Evolutionary conservation across 2,888 invertebrate species (phyloP).

Genomic region (Listrodromus nycthemerus): DNA sequence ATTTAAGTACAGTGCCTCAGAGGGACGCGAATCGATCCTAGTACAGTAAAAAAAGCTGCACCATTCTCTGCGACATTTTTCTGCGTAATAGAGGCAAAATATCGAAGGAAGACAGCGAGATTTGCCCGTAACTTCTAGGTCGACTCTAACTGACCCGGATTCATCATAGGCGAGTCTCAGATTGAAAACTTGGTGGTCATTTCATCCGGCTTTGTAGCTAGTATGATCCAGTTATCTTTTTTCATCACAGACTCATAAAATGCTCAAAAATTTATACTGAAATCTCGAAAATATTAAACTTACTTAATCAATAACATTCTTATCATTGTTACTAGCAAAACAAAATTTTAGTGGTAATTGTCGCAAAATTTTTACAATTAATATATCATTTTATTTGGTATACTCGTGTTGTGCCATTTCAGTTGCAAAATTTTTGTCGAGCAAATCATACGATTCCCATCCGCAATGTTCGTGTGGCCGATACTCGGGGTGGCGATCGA

Average conservation of each 20-base stretch:
- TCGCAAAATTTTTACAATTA: too few relatives aligned
- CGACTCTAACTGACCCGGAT: slow-evolving; percentile 80
- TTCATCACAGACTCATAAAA: slow-evolving; percentile 79
- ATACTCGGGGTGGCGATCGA: slow-evolving; percentile 77
- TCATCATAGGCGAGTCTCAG: slow-evolving; percentile 83
- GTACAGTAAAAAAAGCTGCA: slow-evolving; percentile 47
- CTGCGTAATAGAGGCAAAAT: slow-evolving; percentile 23
- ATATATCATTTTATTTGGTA: too few relatives aligned
- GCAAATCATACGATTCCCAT: slow-evolving; percentile 80
- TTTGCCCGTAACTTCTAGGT: slow-evolving; percentile 57
- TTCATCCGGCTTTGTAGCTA: slow-evolving; percentile 65
- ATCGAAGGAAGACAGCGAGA: slow-evolving; percentile 18
- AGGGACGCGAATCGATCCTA: slow-evolving; percentile 78
- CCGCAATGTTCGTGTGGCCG: slow-evolving; percentile 80
- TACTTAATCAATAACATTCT: background rate
- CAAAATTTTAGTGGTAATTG: slow-evolving; percentile 44
- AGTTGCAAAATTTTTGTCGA: slow-evolving; percentile 80
- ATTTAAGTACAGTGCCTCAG: slow-evolving; percentile 76
- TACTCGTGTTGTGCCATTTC: slow-evolving; percentile 47
- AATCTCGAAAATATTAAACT: background rate
- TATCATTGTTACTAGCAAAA: background rate
- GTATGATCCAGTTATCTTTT: slow-evolving; percentile 71
- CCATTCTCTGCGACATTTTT: slow-evolving; percentile 37
- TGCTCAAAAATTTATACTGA: slow-evolving; percentile 8
- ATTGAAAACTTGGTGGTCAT: slow-evolving; percentile 83